phyloP scores from a whole-genome alignment of 2,113 vertebrate genomes.

The Gopherus flavomarginatus region DNA sequence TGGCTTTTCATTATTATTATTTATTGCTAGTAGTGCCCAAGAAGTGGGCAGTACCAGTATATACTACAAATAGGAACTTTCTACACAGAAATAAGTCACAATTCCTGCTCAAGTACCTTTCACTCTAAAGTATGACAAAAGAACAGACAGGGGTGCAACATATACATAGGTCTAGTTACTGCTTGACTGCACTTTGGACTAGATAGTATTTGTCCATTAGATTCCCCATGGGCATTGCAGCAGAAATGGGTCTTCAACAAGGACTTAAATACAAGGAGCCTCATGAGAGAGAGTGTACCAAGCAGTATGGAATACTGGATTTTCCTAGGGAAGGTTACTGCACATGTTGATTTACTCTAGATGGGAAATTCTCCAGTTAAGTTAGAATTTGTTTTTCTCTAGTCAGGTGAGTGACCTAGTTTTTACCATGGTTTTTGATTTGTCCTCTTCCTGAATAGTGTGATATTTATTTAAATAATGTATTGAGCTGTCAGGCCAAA shows the following conservation, averaged over 20 bases:
- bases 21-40: not conserved
- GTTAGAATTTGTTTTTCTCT: not conserved
- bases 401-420: not conserved
- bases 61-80: not conserved
- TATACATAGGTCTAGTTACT: not conserved
- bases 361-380: too few species aligned
- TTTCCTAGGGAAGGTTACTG: not conserved
- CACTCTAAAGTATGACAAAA: not conserved
- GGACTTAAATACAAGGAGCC: not conserved
- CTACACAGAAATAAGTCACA: not conserved
- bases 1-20: not conserved
- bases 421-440: not conserved
- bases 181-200: not conserved
- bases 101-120: not conserved
- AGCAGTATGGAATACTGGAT: not conserved
- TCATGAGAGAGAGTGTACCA: not conserved
- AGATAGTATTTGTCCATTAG: not conserved
- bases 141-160: not conserved
- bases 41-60: not conserved
- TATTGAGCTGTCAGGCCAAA: not conserved
- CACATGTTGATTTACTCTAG: accelerated
- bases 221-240: not conserved
- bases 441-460: not conserved
- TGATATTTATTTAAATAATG: not conserved
- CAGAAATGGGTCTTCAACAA: not conserved